These are phyloP conservation scores for Drosophila punjabiensis DNA, from an alignment of 1,140 invertebrate genomes.

Conservation along the genomic window DNA sequence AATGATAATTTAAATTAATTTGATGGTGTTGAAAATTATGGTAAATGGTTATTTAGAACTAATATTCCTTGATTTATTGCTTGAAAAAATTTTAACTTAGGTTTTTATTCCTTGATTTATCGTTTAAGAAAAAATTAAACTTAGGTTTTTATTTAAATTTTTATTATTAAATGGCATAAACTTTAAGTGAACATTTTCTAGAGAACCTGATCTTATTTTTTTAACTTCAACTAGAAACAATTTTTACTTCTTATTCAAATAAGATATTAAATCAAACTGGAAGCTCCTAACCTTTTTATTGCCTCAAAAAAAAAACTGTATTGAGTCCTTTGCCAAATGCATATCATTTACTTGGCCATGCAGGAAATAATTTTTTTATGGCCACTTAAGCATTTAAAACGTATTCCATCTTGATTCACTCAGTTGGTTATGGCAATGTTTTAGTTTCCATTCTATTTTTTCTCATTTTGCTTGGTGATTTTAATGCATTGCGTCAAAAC, in stretches of 20 bases:
- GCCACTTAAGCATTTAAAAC: constrained; percentile 70
- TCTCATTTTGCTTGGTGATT: constrained; percentile 29
- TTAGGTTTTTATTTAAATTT: too few species aligned
- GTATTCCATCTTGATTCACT: constrained; percentile 58
- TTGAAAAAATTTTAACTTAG: too few species aligned
- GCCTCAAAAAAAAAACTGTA: neutral
- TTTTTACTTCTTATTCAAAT: neutral
- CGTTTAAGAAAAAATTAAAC: too few species aligned
- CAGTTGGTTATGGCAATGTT: constrained; percentile 50
- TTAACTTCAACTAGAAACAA: too few species aligned
- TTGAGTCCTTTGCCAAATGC: constrained; percentile 22
- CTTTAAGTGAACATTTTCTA: too few species aligned
- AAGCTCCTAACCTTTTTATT: neutral
- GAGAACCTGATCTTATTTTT: too few species aligned
- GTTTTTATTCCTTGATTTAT: too few species aligned
- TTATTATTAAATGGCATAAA: too few species aligned
- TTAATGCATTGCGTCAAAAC: constrained; percentile 70
- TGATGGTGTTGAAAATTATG: neutral
- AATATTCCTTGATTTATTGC: too few species aligned
- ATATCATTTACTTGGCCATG: constrained; percentile 36
- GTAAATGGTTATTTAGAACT: neutral
- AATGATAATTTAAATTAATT: constrained; percentile 59
- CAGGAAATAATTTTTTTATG: constrained; percentile 60
- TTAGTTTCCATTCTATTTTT: constrained; percentile 38
- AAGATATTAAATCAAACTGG: neutral